Conservation (phyloP, 2,888 invertebrate genomes). For the Chydorus sphaericus region DNA sequence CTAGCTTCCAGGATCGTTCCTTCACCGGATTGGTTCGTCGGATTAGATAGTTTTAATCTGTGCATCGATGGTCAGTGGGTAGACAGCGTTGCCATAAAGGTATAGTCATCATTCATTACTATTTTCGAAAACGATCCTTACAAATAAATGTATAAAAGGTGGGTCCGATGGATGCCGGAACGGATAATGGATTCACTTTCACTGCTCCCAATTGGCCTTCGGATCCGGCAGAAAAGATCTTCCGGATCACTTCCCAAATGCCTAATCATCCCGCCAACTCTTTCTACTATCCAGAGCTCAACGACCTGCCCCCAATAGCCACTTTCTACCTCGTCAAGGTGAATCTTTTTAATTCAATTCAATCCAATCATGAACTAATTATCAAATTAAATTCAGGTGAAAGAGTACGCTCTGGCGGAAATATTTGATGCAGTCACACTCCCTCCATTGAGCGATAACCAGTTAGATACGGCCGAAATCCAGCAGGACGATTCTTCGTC, state of each 20-base stretch:
- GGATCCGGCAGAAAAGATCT: constrained; percentile 72
- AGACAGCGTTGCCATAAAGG: constrained; percentile 75
- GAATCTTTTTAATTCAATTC: constrained; percentile 22
- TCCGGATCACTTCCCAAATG: constrained; percentile 72
- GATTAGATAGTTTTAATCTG: constrained; percentile 77
- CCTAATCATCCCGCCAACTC: constrained; percentile 87
- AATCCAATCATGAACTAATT: neutral
- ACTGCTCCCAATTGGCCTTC: constrained; percentile 94
- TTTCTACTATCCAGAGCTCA: constrained; percentile 80
- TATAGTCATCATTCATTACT: constrained; percentile 27
- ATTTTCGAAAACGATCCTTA: neutral
- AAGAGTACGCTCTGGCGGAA: constrained; percentile 74
- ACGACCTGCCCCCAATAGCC: constrained; percentile 74
- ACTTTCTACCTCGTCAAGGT: constrained; percentile 85
- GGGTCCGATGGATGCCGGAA: constrained; percentile 83
- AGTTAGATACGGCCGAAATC: constrained; percentile 14
- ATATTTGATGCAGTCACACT: constrained; percentile 53
- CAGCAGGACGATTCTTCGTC: constrained; percentile 19
- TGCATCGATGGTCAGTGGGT: constrained; percentile 86
- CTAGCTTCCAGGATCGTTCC: constrained; percentile 80
- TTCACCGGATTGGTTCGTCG: constrained; percentile 85
- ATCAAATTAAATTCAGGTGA: constrained; percentile 40
- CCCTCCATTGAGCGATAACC: constrained; percentile 28
- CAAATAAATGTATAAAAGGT: constrained; percentile 36
- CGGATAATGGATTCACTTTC: constrained; percentile 89